Percentiles rank a stretch among this genome's conserved stretches.
Conservation (phyloP, 2,888 invertebrate genomes). For the Sepiola atlantica region DNA sequence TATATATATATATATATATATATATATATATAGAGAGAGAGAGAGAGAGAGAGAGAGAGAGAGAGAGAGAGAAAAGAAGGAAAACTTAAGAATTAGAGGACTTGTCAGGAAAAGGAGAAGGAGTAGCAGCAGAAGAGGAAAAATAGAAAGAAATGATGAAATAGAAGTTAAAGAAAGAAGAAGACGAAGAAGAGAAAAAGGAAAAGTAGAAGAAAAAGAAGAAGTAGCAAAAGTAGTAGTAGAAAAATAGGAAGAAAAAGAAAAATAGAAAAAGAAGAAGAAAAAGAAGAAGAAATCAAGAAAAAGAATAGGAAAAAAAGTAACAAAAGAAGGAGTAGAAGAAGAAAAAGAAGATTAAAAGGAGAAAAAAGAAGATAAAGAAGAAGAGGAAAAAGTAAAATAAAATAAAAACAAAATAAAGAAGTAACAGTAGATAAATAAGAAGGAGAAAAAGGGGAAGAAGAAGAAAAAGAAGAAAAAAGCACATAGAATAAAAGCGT, state of each 20-base stretch:
- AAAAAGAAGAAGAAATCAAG: neutral
- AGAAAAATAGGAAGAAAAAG: no score
- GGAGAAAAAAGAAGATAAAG: neutral
- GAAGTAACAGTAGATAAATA: neutral
- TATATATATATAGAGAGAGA: no score
- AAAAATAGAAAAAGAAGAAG: neutral
- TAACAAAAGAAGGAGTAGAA: neutral
- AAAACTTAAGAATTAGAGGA: no score
- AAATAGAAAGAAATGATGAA: neutral
- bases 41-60: no score
- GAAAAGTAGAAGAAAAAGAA: neutral
- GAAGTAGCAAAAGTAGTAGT: neutral
- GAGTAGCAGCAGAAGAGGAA: no score
- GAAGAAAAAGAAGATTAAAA: neutral
- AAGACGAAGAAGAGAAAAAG: no score
- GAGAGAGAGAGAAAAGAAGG: no score
- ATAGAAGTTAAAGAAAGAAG: neutral
- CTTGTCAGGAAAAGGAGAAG: no score
- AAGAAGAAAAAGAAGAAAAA: neutral
- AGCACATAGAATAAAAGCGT: neutral
- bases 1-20: no score
- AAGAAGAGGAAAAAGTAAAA: neutral
- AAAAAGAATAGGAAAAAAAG: neutral
- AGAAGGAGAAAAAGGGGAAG: neutral
- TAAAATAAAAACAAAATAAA: neutral